Evolutionary conservation across 2,113 vertebrate genomes (phyloP).

Genomic region (Casuarius casuarius): DNA sequence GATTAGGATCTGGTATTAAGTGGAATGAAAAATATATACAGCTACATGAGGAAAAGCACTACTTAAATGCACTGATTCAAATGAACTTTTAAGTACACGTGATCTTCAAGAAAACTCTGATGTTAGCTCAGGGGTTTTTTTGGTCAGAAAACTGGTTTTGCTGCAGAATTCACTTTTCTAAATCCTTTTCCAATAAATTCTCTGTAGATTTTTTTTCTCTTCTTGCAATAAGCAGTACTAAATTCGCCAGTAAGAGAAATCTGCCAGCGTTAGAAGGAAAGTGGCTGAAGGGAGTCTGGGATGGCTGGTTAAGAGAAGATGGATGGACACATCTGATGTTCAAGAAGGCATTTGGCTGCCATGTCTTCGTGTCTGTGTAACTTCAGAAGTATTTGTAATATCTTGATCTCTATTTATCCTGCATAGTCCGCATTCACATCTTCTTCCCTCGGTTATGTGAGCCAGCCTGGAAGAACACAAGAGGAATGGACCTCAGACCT

Average conservation of each 20-base stretch:
- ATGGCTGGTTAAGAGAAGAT: background rate
- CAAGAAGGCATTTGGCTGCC: no score
- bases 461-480: no score
- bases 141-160: background rate
- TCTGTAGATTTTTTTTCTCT: background rate
- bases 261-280: background rate
- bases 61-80: background rate
- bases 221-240: background rate
- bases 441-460: no score
- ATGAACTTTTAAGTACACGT: background rate
- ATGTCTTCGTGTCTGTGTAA: no score
- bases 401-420: no score
- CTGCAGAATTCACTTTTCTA: background rate
- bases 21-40: background rate
- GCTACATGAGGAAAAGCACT: background rate
- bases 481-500: no score
- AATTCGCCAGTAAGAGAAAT: background rate
- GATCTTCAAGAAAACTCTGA: background rate
- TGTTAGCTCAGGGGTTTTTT: background rate
- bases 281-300: background rate
- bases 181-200: background rate
- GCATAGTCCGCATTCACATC: no score
- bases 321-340: background rate
- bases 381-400: no score
- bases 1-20: background rate